Evolutionary conservation across 2,113 vertebrate genomes (phyloP), one percentile per base, ranked within the genome.

Genomic region (Platichthys stellatus): DNA sequence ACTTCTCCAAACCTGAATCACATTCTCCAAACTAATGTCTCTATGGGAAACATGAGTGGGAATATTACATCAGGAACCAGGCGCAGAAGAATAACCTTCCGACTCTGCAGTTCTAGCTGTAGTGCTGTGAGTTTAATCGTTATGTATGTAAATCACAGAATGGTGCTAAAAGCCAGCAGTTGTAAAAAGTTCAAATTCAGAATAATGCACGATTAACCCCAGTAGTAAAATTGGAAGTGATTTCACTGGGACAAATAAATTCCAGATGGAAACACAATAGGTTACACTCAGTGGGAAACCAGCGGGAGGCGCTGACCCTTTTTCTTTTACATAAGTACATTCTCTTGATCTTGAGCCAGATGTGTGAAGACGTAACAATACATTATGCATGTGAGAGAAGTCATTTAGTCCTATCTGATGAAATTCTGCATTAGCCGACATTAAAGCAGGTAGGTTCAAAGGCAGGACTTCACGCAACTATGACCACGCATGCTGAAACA

Each of bases 331-430:
- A 64, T 59, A 74, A 81, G 79, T 76, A 79, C 28, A 65, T 83
- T 69, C 63, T 51, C 78, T 80, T 82, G 72, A 82, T 87, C 69
- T 86, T 84, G 76, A 90, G 81, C 60, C 59, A 82, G 61, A 91
- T 90, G 72, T 86, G 53, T 74, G 69, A 86, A 85, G 86, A 86
- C 69, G 80, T 70, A 76, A 85, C 69, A 75, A 88, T 90, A 68
- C 70, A 92, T 91, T 87, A 89, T 91, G 85, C 82, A 93, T 88
- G 80, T 78, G 5, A 2, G 40, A 78, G 69, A 84, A 75, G 85
- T 86, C 49, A 86, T 88, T 89, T 89, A 63, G 81, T 67, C 65
- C 70, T 54, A 83, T 85, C 81, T 83, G 81, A 90, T 86, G 81
- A 78, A 81, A 86, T 59, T 45, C 67, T 67, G 77, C 87, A 89